Base-by-base conservation (phyloP, 2,888 invertebrate species). In the Watsonalla cultraria region DNA sequence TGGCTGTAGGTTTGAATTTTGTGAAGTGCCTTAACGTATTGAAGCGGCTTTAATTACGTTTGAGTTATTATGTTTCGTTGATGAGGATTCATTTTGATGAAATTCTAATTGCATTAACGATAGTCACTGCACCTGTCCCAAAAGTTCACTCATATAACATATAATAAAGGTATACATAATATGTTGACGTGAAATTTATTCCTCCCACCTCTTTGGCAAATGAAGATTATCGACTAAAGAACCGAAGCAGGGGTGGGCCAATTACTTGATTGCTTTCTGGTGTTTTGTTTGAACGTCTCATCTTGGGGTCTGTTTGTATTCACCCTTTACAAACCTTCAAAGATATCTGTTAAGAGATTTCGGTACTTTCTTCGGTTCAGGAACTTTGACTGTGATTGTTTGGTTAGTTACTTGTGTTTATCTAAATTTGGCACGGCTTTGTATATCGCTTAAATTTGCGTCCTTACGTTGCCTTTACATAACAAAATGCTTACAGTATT, bases 211-310 rank as follows among this genome's bases (percentile, higher is more conserved):
- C 67, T 72, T 67, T 64, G 60, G 50, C 64, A 78, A 78, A 77
- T 76, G 76, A 82, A 83, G 82, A 84, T 81, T 83, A 86, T 84
- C 84, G 81, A 76, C 69, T 68, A 54, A 68, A 63, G n/a, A 47
- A 51, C 15, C 65, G 64, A 60, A 57, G 59, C 59, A 58, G 61
- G 58, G 60, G 64, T 61, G 58, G 51, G 57, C 70, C 82, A 87
- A 89, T 90, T 89, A 89, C 86, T 82, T 86, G 88, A 90, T 90
- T 89, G 88, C 81, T 82, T 86, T 84, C 79, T 76, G 76, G 72
- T 80, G 82, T 80, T 82, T 82, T 86, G 83, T 84, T 82, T 81
- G 73, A 63, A 53, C 47, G 50, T 49, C 54, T 59, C 60, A 61
- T 54, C 46, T 51, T 51, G 56, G 61, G 56, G 64, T 56, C 33